Base-by-base conservation (phyloP, 1,140 invertebrate genomes). In the Drosophila parvula region DNA sequence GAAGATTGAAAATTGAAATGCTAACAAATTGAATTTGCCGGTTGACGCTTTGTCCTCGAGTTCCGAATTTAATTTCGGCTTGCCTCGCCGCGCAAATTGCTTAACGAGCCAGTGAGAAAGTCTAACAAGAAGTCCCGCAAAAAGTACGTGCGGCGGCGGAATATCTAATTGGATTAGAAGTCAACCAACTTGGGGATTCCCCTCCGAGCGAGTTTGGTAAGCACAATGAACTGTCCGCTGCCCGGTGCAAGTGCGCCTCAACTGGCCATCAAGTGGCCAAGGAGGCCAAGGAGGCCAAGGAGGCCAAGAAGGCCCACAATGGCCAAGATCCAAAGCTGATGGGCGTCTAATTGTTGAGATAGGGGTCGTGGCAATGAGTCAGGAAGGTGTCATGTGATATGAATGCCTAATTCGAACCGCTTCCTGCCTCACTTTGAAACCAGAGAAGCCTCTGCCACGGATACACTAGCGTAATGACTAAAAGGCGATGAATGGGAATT, bases 1-100 rank as follows among this genome's bases (percentile, higher is more conserved):
- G 85, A 90, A 89, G 89, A 89, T 88, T 88, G 84, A 88, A 88
- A 88, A 88, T 89, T 89, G 81, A 89, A 84, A 89, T 79, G 85
- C 71, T 75, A 89, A 81, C 78, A 89, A 89, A 89, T 89, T 89
- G 84, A 89, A 89, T 89, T 88, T 81, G 53, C 65, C 74, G 60
- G 58, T 53, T 36, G 34, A 41, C 40, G 41, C 62, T 56, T 65
- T 65, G 69, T 67, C 55, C 45, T 45, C 50, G 47, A 64, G 69
- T 77, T 67, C 45, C 30, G 70, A 80, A 64, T 79, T 51, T 55
- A 81, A 63, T 84, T 74, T 68, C 50, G 41, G 32, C 68, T 16
- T 45, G 62, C 43, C 36, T 59, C 32, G 28, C 56, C 60, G 47
- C 60, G 59, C 44, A 69, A 81, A 82, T 82, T 82, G 79, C 63